Percentiles rank a stretch among this genome's conserved stretches.
phyloP scores from a whole-genome alignment of 2,113 vertebrate genomes.

The Etheostoma cragini region DNA sequence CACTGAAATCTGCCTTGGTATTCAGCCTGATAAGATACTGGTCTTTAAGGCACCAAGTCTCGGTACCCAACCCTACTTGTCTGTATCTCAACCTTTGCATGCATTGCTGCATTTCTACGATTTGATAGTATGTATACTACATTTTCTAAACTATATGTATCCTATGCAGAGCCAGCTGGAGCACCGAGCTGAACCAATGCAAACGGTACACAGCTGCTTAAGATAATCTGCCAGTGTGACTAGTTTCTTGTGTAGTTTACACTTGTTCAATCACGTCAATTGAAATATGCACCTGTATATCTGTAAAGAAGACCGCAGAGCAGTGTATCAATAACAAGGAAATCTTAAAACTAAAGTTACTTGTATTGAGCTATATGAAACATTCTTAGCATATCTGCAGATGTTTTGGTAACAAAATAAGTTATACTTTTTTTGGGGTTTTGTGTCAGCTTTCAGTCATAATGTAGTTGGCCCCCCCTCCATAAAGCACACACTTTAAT shows the following conservation, averaged over 20 bases:
- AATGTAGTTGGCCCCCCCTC: background rate
- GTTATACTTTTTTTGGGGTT: background rate
- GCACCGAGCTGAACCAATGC: background rate
- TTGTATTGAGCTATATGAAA: background rate
- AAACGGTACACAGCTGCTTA: background rate
- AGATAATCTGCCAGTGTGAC: background rate
- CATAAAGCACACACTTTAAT: slow-evolving; percentile 5
- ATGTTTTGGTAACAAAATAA: background rate
- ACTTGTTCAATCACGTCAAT: background rate
- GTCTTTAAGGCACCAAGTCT: too few species aligned
- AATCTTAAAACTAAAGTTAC: background rate
- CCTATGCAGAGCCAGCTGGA: background rate
- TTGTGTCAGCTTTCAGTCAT: background rate
- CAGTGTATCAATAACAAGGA: too few species aligned
- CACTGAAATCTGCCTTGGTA: too few species aligned
- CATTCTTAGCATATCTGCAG: background rate
- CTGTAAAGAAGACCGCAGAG: too few species aligned
- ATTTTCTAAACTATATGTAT: background rate
- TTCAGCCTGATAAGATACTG: too few species aligned
- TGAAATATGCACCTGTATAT: background rate
- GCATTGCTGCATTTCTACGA: background rate
- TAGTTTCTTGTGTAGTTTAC: background rate
- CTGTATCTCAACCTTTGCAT: background rate
- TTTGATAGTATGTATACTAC: background rate
- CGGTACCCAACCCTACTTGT: too few species aligned